Base-by-base conservation (phyloP, 1,140 invertebrate species). In the Eriocheir sinensis region DNA sequence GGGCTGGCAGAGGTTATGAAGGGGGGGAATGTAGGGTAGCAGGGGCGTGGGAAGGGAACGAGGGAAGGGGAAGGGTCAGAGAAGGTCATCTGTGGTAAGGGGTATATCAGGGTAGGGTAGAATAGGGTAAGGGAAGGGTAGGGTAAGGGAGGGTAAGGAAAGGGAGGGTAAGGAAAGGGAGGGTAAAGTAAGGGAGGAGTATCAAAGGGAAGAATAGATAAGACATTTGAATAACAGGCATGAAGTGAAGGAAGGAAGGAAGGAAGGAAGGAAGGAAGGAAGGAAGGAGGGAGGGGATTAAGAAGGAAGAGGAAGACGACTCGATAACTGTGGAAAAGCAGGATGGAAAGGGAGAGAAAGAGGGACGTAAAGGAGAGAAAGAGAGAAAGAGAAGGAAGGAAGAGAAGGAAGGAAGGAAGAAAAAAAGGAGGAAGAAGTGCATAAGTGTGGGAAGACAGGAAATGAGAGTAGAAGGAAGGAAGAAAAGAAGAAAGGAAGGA, bases 11-110 rank as follows among this genome's bases (percentile, higher is more conserved):
- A 8, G 60, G 60, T 21, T 48, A 48, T 48, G 44, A 15, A 48
- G 15, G 44, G 44, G 44, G 4, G 44, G 15, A 15, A 15, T 48
- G 60, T 72, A 72, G 48, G 48, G 60, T 72, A 72, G 27, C 60
- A 72, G 60, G 8, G 60, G 27, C 60, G 60, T 72, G 60, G 17
- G 48, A n/a, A 72, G 48, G 48, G 48, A n/a, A n/a, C n/a, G n/a
- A 72, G n/a, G 60, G 60, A 72, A 72, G 60, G 60, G 60, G 27
- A 72, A 72, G n/a, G n/a, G n/a, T n/a, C n/a, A n/a, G n/a, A n/a
- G n/a, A n/a, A n/a, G n/a, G n/a, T n/a, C n/a, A n/a, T n/a, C n/a
- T n/a, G n/a, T n/a, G n/a, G n/a, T n/a, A n/a, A n/a, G 60, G 60
- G n/a, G 21, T 2, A n/a, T 21, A 21, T n/a, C 21, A 72, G 60